Evolutionary conservation across 2,113 vertebrate genomes (phyloP).

Genomic region (Eupsittula cactorum): DNA sequence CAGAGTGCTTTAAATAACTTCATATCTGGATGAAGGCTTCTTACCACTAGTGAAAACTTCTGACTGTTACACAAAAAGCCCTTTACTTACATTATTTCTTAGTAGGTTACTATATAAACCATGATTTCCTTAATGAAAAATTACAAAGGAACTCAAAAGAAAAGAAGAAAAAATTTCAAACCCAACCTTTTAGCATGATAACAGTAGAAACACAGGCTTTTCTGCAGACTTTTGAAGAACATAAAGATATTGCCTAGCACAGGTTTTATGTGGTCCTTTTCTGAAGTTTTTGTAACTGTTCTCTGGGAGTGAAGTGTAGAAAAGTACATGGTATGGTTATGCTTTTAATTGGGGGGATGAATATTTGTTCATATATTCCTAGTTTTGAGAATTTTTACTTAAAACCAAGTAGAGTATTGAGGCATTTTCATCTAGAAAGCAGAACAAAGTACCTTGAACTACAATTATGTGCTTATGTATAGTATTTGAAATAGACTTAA

Average conservation of each 20-base stretch:
- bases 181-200: background rate
- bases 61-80: background rate
- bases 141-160: background rate
- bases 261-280: background rate
- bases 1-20: background rate
- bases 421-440: background rate
- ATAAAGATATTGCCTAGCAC: background rate
- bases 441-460: background rate
- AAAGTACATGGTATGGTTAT: fast-evolving
- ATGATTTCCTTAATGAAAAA: background rate
- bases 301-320: background rate
- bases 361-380: background rate
- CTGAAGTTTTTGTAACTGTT: background rate
- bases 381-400: background rate
- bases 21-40: background rate
- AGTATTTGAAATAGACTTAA: background rate
- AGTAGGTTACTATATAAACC: background rate
- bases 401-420: background rate
- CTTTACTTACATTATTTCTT: background rate
- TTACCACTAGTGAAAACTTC: background rate
- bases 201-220: background rate
- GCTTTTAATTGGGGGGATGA: background rate
- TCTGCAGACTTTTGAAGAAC: background rate
- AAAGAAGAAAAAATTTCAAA: background rate
- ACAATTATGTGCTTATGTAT: background rate